Evolutionary conservation across 1,140 invertebrate species (phyloP).

Genomic region (Hyphantria cunea): DNA sequence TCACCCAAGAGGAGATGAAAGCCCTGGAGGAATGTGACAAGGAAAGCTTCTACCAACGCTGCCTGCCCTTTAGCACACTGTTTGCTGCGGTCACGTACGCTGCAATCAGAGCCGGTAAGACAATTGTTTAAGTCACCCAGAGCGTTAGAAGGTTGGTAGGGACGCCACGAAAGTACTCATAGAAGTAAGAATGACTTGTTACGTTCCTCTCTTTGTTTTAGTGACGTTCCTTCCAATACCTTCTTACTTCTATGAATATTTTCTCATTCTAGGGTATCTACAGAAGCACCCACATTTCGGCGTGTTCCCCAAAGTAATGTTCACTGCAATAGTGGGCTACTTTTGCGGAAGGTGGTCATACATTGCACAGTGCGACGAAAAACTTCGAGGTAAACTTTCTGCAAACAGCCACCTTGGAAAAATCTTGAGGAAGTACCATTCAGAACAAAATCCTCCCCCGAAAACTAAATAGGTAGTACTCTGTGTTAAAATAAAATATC

Average conservation of each 20-base stretch:
- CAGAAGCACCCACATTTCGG: slow-evolving; percentile 58
- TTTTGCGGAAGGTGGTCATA: slow-evolving; percentile 54
- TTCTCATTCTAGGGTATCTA: slow-evolving; percentile 65
- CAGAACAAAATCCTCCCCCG: slow-evolving; percentile 40
- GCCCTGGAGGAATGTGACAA: slow-evolving; percentile 72
- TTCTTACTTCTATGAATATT: slow-evolving; percentile 77
- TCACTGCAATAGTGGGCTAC: slow-evolving; percentile 54
- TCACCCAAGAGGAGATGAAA: slow-evolving; percentile 67
- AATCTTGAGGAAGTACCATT: slow-evolving; percentile 55
- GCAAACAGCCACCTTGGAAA: slow-evolving; percentile 55
- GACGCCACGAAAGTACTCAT: slow-evolving; percentile 66
- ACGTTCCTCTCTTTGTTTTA: slow-evolving; percentile 22
- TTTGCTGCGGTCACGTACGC: slow-evolving; percentile 59
- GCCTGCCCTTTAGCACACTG: slow-evolving; percentile 62
- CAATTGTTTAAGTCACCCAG: not conserved
- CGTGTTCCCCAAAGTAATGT: slow-evolving; percentile 52
- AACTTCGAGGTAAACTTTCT: slow-evolving; percentile 52
- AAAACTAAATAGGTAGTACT: not conserved
- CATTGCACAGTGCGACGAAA: slow-evolving; percentile 48
- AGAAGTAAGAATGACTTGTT: slow-evolving; percentile 61
- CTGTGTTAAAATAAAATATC: too few relatives aligned
- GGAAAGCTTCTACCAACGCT: slow-evolving; percentile 72
- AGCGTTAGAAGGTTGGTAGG: slow-evolving; percentile 29
- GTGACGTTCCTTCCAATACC: slow-evolving; percentile 45
- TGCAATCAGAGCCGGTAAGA: slow-evolving; percentile 60